phyloP scores from a whole-genome alignment of 1,140 invertebrate genomes.

The Zaprionus nigranus region DNA sequence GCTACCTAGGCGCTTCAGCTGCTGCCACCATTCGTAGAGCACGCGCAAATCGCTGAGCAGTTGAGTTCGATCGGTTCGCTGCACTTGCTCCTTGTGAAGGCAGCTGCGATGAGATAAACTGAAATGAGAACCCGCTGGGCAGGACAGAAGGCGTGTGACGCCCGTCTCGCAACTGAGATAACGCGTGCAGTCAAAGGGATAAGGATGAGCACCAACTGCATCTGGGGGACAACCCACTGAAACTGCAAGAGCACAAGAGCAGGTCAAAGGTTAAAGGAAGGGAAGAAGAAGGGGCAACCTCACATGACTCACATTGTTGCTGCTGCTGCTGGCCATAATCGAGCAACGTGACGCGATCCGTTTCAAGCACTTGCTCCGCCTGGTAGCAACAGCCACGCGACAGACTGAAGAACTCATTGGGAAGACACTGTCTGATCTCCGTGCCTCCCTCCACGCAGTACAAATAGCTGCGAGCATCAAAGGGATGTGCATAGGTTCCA shows the following conservation, averaged over 20 bases:
- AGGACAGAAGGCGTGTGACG: slow-evolving; percentile 86
- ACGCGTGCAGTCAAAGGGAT: slow-evolving; percentile 87
- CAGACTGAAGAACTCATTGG: slow-evolving; percentile 53
- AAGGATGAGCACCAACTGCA: slow-evolving; percentile 86
- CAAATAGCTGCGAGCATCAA: slow-evolving; percentile 87
- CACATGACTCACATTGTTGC: background rate
- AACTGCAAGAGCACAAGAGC: slow-evolving; percentile 28
- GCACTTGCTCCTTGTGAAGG: slow-evolving; percentile 42
- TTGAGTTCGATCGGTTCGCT: slow-evolving; percentile 52
- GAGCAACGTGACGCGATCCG: slow-evolving; percentile 44
- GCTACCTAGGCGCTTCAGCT: background rate
- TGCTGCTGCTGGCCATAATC: background rate
- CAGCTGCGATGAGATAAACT: slow-evolving; percentile 53
- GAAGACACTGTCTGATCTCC: slow-evolving; percentile 56
- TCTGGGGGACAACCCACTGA: slow-evolving; percentile 81
- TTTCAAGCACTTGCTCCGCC: slow-evolving; percentile 17
- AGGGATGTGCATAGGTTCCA: slow-evolving; percentile 83
- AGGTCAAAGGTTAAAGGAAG: background rate
- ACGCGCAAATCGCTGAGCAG: slow-evolving; percentile 36
- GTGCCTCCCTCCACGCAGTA: slow-evolving; percentile 87
- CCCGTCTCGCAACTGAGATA: slow-evolving; percentile 87
- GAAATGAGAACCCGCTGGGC: slow-evolving; percentile 80
- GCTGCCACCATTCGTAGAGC: slow-evolving; percentile 59
- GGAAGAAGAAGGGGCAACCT: background rate
- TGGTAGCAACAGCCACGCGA: slow-evolving; percentile 52